Evolutionary conservation across 2,113 vertebrate species (phyloP), one percentile per base, ranked within the genome.

Genomic region (Toxotes jaculatrix): DNA sequence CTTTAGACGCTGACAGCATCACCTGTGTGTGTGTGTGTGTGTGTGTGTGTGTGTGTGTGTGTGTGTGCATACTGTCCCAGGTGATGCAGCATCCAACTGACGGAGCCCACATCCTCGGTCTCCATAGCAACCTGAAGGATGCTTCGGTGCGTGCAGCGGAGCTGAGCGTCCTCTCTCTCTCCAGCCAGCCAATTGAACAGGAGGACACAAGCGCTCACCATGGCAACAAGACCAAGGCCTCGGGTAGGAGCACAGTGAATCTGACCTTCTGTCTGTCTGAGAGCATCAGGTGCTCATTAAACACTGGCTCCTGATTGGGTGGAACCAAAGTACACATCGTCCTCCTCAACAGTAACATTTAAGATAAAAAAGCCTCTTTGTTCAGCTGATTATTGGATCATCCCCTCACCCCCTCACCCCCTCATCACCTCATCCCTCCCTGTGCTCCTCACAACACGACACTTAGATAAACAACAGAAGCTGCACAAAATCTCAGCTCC

Each of bases 41-140:
- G 45, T 47, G 47, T 49, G 47, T 17, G 45, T 47, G 45, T 47
- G 31, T 9, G 51, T 55, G 32, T 32, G 49, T 49, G 13, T 74
- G 75, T 53, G 51, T 38, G 42, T 9, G 17, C 3, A 7, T 61
- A 9, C 47, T 70, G 19, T 80, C 17, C 23, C 91, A 95, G 94
- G 94, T 95, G 77, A 91, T 95, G 92, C 94, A 94, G 79, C 88
- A 87, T 61, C 94, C 94, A 0, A 90, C 88, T 10, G 91, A 95
- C 1, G 81, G 88, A 9, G 85, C 88, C 11, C 93, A 92, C 82
- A 67, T 94, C 74, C 91, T 94, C 1, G 87, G 87, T 84, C 94
- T 95, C 84, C 93, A 95, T 81, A 92, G 90, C 87, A 94, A 92
- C 87, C 79, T 86, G 69, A 95, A 94, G 85, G 90, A 93, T n/a